Base-by-base conservation (phyloP, 2,113 vertebrate genomes). In the Gallinago jamesoni region DNA sequence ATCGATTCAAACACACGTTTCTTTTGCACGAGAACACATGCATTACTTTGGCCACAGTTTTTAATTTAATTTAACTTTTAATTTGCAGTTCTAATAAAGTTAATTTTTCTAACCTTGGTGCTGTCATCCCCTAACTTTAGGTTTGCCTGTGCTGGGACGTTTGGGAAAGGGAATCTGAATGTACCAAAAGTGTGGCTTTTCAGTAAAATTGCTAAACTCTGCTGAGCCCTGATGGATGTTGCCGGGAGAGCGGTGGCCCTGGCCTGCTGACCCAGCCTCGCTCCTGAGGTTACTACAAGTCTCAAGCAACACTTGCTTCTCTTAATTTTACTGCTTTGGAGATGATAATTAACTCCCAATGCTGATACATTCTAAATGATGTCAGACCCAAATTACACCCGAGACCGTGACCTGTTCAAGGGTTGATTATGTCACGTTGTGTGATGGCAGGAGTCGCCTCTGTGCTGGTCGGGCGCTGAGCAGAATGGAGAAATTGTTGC, bases 181-280 rank as follows among this genome's bases (percentile, higher is more conserved):
- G 73, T 41, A 13, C 19, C 78, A 6, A 0, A 33, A 64, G 39
- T 9, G 62, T 19, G 59, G 25, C 41, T 39, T 74, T 63, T 35
- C 23, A 22, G 66, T 10, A 4, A 15, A 20, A 45, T 2, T 25
- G 60, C 72, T 41, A 22, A 62, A 6, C 70, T 50, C 39, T 70
- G 21, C 66, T 6, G 1, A 50, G 24, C 64, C n/a, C 39, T 7
- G 8, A 4, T 14, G 47, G 75, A 11, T 0, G 0, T 33, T n/a
- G 55, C 22, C 0, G 4, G 28, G 4, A 39, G 48, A 23, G 19
- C 57, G 2, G 37, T 16, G 56, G 23, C 73, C 76, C 59, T 25
- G 73, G 35, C 35, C 66, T 28, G 43, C 52, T 2, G 3, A 35
- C 47, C 70, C 4, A 1, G 39, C 90, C 8, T 57, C 0, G 0